Percentiles rank a stretch among this genome's conserved stretches.
Evolutionary conservation across 2,797 vertebrate species (phyloP).

Genomic region (Sebastes vulpes): DNA sequence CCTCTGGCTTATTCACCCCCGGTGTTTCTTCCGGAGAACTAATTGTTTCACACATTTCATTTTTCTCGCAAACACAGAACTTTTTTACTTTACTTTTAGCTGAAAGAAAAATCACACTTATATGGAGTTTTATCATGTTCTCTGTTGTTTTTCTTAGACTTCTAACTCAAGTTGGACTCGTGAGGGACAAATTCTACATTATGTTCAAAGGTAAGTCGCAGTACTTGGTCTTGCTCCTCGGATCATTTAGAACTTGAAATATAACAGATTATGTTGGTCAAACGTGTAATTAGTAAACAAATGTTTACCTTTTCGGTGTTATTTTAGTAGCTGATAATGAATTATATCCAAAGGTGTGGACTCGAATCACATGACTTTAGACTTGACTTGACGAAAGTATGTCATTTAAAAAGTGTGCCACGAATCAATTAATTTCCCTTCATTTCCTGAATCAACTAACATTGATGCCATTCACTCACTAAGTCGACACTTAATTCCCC

Average conservation of each 20-base stretch:
- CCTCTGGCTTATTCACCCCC: neutral
- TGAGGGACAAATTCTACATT: neutral
- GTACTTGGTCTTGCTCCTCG: neutral
- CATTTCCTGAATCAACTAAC: too few relatives aligned
- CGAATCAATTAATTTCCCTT: too few relatives aligned
- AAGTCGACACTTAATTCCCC: too few relatives aligned
- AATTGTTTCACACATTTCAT: neutral
- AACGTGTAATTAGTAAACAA: neutral
- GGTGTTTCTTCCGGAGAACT: neutral
- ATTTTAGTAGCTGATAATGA: neutral
- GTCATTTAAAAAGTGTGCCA: too few relatives aligned
- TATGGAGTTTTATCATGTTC: neutral
- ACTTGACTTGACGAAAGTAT: too few relatives aligned
- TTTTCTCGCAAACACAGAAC: neutral
- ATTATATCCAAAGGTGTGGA: neutral
- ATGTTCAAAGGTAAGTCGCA: conserved; percentile 36
- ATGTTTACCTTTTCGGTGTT: neutral
- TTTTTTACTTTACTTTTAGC: neutral
- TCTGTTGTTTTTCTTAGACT: conserved; percentile 7
- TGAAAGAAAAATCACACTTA: neutral
- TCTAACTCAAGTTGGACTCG: neutral
- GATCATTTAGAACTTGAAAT: neutral
- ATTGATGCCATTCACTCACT: too few relatives aligned
- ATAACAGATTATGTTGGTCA: neutral
- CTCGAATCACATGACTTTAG: too few relatives aligned